Percentiles rank a stretch among this genome's conserved stretches.
Conservation (phyloP, 2,888 invertebrate genomes). For the Tridacna gigas region DNA sequence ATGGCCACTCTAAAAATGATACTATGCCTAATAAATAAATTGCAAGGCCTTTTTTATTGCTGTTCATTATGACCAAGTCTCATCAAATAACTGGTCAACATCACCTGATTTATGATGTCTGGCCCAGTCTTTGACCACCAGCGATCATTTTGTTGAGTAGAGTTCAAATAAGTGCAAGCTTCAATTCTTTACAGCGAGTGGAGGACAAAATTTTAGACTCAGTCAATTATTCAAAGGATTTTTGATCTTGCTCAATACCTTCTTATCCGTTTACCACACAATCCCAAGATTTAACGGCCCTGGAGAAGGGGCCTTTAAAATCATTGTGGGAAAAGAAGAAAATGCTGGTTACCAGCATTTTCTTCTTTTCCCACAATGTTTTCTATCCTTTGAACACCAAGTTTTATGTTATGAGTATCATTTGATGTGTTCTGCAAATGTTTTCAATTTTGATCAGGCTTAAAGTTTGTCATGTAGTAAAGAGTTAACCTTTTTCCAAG, state of each 20-base stretch:
- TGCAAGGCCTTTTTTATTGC: neutral
- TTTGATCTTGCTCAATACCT: too few species aligned
- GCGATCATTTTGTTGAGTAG: too few species aligned
- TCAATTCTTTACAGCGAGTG: too few species aligned
- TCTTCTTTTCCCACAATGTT: neutral
- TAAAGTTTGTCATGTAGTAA: neutral
- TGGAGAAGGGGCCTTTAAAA: too few species aligned
- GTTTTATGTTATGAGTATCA: neutral
- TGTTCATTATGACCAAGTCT: constrained; percentile 3
- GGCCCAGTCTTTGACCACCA: too few species aligned
- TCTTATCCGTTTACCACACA: too few species aligned
- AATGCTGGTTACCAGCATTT: neutral
- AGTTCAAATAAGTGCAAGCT: too few species aligned
- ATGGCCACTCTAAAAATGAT: neutral
- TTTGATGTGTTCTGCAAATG: neutral
- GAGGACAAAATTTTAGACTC: too few species aligned
- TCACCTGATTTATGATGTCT: neutral
- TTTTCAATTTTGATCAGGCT: neutral
- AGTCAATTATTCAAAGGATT: too few species aligned
- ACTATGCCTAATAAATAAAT: neutral
- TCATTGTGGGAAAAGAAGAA: neutral
- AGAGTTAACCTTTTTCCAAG: too few species aligned
- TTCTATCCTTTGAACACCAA: neutral
- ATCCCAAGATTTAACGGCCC: too few species aligned
- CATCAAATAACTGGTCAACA: constrained; percentile 2